A percentile compares a stretch with the other conserved stretches of the same genome.
phyloP scores from a whole-genome alignment of 2,797 vertebrate genomes.

The Enteromius mattozi region DNA sequence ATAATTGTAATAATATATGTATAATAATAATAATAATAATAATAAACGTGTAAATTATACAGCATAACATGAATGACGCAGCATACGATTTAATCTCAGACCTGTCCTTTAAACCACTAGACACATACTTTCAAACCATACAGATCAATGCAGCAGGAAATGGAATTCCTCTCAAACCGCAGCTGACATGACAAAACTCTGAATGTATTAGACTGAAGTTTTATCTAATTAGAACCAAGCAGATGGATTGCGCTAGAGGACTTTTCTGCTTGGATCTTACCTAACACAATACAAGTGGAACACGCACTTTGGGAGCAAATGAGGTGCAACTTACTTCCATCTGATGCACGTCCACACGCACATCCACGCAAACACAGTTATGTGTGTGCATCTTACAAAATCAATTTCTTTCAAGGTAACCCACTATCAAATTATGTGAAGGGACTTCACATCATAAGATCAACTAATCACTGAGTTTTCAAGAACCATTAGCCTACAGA shows the following conservation, averaged over 20 bases:
- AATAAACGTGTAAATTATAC: background rate
- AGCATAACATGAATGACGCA: background rate
- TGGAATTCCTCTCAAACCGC: background rate
- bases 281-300: background rate
- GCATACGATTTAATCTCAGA: background rate
- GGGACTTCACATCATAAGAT: constrained; percentile 2
- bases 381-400: background rate
- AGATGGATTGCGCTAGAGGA: constrained; percentile 8
- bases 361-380: constrained; percentile 1
- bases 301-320: background rate
- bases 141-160: constrained; percentile 35
- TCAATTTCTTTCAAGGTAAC: background rate
- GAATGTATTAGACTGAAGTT: constrained; percentile 24
- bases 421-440: background rate
- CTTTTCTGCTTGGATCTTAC: constrained; percentile 7
- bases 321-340: constrained; percentile 5
- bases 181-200: background rate
- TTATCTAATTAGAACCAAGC: constrained; percentile 24
- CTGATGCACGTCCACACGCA: background rate
- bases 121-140: background rate
- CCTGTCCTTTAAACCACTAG: constrained; percentile 5
- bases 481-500: background rate
- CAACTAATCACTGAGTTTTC: constrained; percentile 19
- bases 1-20: background rate
- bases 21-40: background rate